Evolutionary conservation across 1,140 invertebrate genomes (phyloP), one percentile per base, ranked within the genome.

Genomic region (Formica exsecta): DNA sequence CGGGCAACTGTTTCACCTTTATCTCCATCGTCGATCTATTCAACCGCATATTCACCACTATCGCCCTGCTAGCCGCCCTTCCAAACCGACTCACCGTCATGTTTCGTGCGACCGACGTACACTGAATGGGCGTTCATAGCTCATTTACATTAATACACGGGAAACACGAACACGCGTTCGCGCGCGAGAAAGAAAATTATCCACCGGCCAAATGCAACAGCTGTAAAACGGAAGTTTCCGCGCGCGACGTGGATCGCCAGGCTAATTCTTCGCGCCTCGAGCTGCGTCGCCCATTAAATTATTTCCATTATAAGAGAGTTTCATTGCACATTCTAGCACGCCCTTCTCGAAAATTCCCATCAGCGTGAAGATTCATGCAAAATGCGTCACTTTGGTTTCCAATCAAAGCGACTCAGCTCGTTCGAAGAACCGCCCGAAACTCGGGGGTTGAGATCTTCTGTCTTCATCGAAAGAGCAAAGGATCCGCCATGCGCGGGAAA

Each of bases 121-220:
- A 68, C 71, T 79, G 88, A 89, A 89, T 86, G 87, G 84, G 65
- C 87, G 88, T 89, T 81, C 76, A 86, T 89, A 84, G 87, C 85
- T 89, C 87, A 86, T 89, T 89, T 84, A 86, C 88, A 89, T 89
- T 89, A 89, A 89, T 89, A 89, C 76, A 79, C 57, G 77, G 71
- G 41, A 85, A 85, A 83, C 85, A 89, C 87, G 88, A 89, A 89
- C 74, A 54, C 77, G 76, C 68, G 29, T 62, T 65, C 41, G 75
- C 38, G 13, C 54, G 79, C 79, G 79, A 61, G 61, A 83, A 83
- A 83, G 54, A 81, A 81, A 74, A 83, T 73, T 44, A 71, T 61
- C 41, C 29, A 13, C 3, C 38, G 19, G 38, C 19, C 54, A n/a
- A 41, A 80, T 80, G 51, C 44, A 51, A 71, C 66, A 51, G 11